Percentiles rank a stretch among this genome's conserved stretches.
These are phyloP conservation scores for Drosophila helvetica DNA, from an alignment of 2,888 invertebrate species.

Conservation along the genomic window DNA sequence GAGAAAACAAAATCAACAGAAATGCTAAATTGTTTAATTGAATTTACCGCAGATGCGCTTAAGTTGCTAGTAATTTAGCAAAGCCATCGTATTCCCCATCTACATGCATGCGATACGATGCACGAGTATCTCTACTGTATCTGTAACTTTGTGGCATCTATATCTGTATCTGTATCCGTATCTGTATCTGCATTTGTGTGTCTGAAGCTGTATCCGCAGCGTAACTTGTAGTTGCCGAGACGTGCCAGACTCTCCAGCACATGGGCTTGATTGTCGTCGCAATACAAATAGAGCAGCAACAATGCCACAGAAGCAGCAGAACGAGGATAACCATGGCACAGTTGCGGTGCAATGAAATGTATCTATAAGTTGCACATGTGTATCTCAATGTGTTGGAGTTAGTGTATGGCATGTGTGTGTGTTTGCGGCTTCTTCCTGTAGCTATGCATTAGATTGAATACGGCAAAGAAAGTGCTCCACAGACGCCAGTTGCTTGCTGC, in stretches of 20 bases:
- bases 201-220: conserved; percentile 36
- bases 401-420: conserved; percentile 33
- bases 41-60: conserved; percentile 79
- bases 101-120: conserved; percentile 3
- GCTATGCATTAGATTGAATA: conserved; percentile 74
- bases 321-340: conserved; percentile 47
- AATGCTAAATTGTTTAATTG: conserved; percentile 76
- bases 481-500: conserved; percentile 40
- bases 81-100: conserved; percentile 47
- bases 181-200: not conserved
- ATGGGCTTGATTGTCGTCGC: conserved; percentile 67
- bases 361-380: conserved; percentile 56
- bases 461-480: conserved; percentile 70
- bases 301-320: conserved; percentile 25
- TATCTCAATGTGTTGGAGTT: conserved; percentile 7
- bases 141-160: conserved; percentile 15
- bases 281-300: conserved; percentile 58
- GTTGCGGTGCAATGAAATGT: conserved; percentile 67
- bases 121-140: conserved; percentile 17
- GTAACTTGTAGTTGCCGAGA: conserved; percentile 32
- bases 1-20: conserved; percentile 69
- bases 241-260: conserved; percentile 59
- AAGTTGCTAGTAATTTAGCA: conserved; percentile 75
- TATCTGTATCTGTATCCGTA: conserved; percentile 6
- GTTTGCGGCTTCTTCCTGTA: conserved; percentile 56